These are phyloP conservation scores for Trachelipus rathkii DNA, from an alignment of 1,140 invertebrate genomes.

Conservation along the genomic window DNA sequence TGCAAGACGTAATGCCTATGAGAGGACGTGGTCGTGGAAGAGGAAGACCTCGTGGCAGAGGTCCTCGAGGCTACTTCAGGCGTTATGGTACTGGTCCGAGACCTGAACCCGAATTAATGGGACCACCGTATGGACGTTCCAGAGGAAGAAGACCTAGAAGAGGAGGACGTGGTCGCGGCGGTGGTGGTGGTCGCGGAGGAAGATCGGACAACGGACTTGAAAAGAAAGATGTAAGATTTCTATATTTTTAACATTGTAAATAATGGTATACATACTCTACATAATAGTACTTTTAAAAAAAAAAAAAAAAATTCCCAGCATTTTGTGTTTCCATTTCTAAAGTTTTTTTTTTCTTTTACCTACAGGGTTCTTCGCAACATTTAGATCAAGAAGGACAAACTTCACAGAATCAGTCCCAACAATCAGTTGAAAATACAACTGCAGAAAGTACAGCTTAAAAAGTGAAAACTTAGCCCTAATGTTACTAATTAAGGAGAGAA, in stretches of 20 bases:
- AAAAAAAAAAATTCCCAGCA: background rate
- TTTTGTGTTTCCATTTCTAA: background rate
- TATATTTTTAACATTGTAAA: background rate
- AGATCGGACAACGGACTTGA: background rate
- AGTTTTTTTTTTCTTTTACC: no score
- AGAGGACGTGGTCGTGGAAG: background rate
- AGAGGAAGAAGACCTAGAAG: background rate
- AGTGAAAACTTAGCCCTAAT: background rate
- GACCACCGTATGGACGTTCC: background rate
- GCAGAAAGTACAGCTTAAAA: background rate
- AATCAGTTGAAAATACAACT: constrained; percentile 1
- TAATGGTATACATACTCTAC: background rate
- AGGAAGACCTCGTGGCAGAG: background rate
- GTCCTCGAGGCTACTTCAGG: constrained; percentile 2
- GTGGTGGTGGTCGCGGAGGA: constrained; percentile 1
- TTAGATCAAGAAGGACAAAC: background rate
- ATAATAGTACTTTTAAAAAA: background rate
- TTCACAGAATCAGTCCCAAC: background rate
- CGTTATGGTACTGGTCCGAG: background rate
- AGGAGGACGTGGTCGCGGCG: background rate
- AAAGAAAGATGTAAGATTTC: no score
- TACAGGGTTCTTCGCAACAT: background rate
- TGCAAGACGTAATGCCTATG: background rate
- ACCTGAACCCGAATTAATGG: background rate
- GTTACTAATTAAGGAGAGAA: background rate